Base-by-base conservation (phyloP, 37 sponge, comb jelly and placozoan species). In the Eunapius fragilis region DNA sequence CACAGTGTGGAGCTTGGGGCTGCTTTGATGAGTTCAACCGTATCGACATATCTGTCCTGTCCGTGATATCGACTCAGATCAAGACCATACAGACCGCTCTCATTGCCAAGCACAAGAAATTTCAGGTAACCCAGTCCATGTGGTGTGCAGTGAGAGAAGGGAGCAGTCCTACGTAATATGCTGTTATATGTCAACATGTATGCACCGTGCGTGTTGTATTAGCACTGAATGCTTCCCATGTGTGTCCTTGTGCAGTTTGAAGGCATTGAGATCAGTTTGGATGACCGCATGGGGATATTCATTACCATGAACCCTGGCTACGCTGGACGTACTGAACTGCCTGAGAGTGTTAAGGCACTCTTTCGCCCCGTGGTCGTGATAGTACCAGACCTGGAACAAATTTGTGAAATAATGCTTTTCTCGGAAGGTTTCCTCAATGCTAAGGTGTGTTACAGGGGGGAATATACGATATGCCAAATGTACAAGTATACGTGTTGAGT, bases 231-330 rank as follows among this genome's bases (percentile, higher is more conserved):
- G n/a, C n/a, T n/a, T n/a, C n/a, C 23, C 28, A 48, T 41, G 70
- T n/a, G n/a, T n/a, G 58, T 74, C 34, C 25, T 30, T 84, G 31
- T 75, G 68, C 35, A 95, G 95, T 97, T 97, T 94, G 97, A 97
- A 92, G 98, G 98, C 24, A 83, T 89, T 75, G 98, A 97, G 79
- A 99, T 99, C 48, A 87, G 96, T 35, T 77, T 99, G 86, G 99
- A 99, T 75, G 79, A 82, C 48, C 85, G 96, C 25, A 88, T 99
- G 85, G 99, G 99, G 45, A 99, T 99, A 31, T 99, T 97, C 93
- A 99, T 99, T 80, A 99, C 99, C 24, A 99, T 99, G 99, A 99
- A 99, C 81, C 99, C 99, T 27, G 99, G 99, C 19, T 99, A 99
- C 78, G 99, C 99, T 69, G 99, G 99, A n/a, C 95, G 99, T 78